phyloP scores from a whole-genome alignment of 2,888 invertebrate species.

The Clivina fossor region DNA sequence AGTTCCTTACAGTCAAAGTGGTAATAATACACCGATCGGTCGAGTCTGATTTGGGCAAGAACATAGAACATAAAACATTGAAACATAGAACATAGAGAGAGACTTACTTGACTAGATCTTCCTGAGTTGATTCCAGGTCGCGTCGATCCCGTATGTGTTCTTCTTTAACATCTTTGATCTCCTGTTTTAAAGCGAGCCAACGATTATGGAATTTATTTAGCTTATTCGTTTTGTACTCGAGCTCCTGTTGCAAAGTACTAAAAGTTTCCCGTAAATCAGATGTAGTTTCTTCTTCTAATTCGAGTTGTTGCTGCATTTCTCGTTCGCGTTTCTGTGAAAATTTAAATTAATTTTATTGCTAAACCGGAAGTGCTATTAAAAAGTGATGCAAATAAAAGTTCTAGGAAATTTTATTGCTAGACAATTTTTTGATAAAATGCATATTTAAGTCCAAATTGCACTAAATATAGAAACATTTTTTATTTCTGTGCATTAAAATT shows the following conservation, averaged over 20 bases:
- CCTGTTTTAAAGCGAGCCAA: slow-evolving; percentile 72
- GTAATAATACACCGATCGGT: background rate
- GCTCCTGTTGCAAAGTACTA: slow-evolving; percentile 91
- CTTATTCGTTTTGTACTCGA: slow-evolving; percentile 94
- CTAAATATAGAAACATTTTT: no score
- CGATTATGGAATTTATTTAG: slow-evolving; percentile 88
- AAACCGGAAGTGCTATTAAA: no score
- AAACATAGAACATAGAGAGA: slow-evolving; percentile 41
- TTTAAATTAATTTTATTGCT: slow-evolving; percentile 36
- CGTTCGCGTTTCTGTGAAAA: slow-evolving; percentile 63
- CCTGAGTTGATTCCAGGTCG: slow-evolving; percentile 88
- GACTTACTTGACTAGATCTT: slow-evolving; percentile 84
- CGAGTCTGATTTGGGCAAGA: background rate
- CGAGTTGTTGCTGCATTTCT: slow-evolving; percentile 92
- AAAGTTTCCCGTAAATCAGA: slow-evolving; percentile 89
- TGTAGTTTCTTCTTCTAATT: slow-evolving; percentile 91
- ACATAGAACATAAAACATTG: background rate
- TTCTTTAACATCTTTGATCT: slow-evolving; percentile 79
- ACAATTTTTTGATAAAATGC: no score
- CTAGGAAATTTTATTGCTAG: no score
- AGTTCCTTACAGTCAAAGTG: no score
- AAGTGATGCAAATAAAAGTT: no score
- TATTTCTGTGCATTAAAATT: no score
- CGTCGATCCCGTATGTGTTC: slow-evolving; percentile 90
- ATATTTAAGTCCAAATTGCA: no score